Evolutionary conservation across 2,113 vertebrate species (phyloP), one percentile per base, ranked within the genome.

Genomic region (Carassius gibelio): DNA sequence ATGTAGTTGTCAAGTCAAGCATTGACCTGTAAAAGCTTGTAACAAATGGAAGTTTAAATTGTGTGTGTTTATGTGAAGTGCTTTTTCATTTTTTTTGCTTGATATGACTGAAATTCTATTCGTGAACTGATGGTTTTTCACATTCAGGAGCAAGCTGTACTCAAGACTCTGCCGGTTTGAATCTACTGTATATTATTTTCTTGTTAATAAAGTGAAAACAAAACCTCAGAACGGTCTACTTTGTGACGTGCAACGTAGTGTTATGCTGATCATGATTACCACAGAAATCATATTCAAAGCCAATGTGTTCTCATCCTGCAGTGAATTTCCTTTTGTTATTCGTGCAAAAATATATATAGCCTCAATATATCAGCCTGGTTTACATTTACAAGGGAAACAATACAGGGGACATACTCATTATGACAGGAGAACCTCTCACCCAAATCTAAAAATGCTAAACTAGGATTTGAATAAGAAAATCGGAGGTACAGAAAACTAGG

Each of bases 381-480:
- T 91, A 95, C 92, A 92, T 86, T 88, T 91, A 92, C 91, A 91
- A 93, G 92, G 89, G 91, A 94, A 94, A 93, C 90, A 88, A 95
- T 93, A 93, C 71, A 78, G 93, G 92, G 92, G 82, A 80, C 68
- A 77, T 95, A 94, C 94, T 93, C 92, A 93, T 93, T 95, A 93
- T 94, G 95, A 94, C 90, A 94, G 94, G 91, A 95, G 94, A 90
- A 92, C 95, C 91, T 93, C 91, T 95, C 90, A 96, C 93, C 93
- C 93, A 92, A 94, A 95, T 93, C 95, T 95, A 91, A 93, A 93
- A 96, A 94, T 95, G 95, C 95, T 96, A 97, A 94, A 95, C 94
- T 96, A 97, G 89, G 88, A 86, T 95, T 93, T 96, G 93, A 95
- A 95, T 96, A 96, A 95, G 95, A 96, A 98, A 96, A 94, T 77